Evolutionary conservation across 1,140 invertebrate genomes (phyloP).

Genomic region (Triops longicaudatus): DNA sequence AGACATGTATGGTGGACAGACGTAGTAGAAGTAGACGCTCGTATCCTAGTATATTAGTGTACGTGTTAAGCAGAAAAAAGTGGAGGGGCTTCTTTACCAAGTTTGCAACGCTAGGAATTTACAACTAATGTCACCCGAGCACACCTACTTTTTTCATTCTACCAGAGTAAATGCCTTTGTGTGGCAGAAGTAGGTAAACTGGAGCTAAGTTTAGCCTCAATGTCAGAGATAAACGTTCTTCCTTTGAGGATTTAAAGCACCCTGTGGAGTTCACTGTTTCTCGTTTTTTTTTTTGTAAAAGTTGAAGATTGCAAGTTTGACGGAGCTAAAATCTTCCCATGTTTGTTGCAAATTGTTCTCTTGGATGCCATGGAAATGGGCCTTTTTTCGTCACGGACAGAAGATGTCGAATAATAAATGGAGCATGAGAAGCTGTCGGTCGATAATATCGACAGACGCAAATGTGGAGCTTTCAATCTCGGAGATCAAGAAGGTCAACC

Average conservation of each 20-base stretch:
- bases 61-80: too few species aligned
- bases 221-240: background rate
- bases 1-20: too few species aligned
- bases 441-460: background rate
- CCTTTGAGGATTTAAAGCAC: background rate
- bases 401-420: slow-evolving; percentile 10
- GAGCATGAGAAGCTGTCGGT: background rate
- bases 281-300: background rate
- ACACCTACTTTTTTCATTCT: background rate
- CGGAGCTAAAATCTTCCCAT: background rate
- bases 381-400: background rate
- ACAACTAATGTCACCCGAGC: too few species aligned
- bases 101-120: too few species aligned
- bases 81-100: too few species aligned
- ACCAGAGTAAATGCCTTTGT: background rate
- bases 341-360: background rate
- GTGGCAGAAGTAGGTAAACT: background rate
- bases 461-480: slow-evolving; percentile 1
- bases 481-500: background rate
- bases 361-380: background rate
- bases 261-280: background rate
- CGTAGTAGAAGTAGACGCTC: too few species aligned
- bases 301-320: background rate
- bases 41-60: too few species aligned
- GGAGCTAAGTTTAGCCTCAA: background rate